Evolutionary conservation across 2,113 vertebrate genomes (phyloP), one percentile per base, ranked within the genome.

Genomic region (Neodon shergylaensis): DNA sequence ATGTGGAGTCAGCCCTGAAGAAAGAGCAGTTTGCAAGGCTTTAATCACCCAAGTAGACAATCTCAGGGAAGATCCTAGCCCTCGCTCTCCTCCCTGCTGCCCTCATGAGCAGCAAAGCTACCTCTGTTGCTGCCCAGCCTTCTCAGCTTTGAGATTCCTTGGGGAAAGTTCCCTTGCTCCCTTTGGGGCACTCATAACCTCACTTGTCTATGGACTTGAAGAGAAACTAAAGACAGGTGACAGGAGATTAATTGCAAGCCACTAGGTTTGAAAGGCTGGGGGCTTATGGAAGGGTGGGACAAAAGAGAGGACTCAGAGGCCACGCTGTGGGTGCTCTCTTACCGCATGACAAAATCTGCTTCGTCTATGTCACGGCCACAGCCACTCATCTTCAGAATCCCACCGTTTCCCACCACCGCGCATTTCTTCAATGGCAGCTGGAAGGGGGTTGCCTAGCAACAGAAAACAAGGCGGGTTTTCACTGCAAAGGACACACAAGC

Each of bases 341-440:
- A 99, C 99, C 99, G 98, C 99, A 99, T 99, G 98, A 99, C 98
- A 98, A 99, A 99, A 98, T 99, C 98, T 4, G 99, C 99, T 97
- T 97, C 98, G 98, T 99, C 99, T 77, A 99, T 99, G 94, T 99
- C 98, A 86, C 95, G 98, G 84, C 99, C 99, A 44, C 99, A 99
- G 98, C 98, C 97, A 94, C 99, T 99, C 97, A 98, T 98, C 95
- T 99, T 99, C 98, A 99, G 99, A 98, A 99, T 99, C 85, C 99
- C 99, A 42, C 99, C 99, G 10, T 99, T 99, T 88, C 99, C 99
- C 97, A 99, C 99, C 97, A 99, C 99, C 0, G 99, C 99, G 17
- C 99, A 99, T 97, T 98, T 99, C 98, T 99, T 99, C 98, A 99
- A 97, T 21, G 99, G 99, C 95, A 99, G 98, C 98, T 99, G 99